These are phyloP conservation scores for Colostygia pectinataria DNA, from an alignment of 2,888 invertebrate genomes.

Conservation along the genomic window DNA sequence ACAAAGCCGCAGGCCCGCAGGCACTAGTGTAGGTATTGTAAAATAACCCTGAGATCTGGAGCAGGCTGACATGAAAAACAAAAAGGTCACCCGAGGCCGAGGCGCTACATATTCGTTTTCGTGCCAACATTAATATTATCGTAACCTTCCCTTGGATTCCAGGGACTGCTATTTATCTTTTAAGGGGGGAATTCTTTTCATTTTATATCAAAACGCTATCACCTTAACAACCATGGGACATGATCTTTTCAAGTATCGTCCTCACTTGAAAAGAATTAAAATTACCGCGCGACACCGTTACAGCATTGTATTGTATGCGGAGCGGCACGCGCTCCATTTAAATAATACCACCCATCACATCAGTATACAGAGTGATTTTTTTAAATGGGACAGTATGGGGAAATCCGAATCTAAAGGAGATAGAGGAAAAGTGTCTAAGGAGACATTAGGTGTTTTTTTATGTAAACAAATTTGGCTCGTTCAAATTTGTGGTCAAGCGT, in stretches of 20 bases:
- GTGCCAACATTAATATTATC: conserved; percentile 11
- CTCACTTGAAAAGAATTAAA: conserved; percentile 60
- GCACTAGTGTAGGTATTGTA: too few species aligned
- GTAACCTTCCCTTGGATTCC: conserved; percentile 20
- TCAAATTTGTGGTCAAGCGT: too few species aligned
- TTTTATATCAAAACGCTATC: conserved; percentile 1
- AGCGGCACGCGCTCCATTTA: conserved; percentile 66
- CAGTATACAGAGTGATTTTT: conserved; percentile 32
- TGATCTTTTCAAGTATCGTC: conserved; percentile 40
- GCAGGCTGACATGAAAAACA: background rate
- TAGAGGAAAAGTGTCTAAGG: too few species aligned
- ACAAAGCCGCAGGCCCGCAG: too few species aligned
- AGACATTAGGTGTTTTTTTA: too few species aligned
- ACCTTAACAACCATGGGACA: conserved; percentile 39
- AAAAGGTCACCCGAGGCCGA: conserved; percentile 13
- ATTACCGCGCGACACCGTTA: conserved; percentile 66
- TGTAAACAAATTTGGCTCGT: too few species aligned
- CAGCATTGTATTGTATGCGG: conserved; percentile 73
- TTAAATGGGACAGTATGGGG: too few species aligned
- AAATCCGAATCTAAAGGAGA: too few species aligned
- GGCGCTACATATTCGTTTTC: background rate
- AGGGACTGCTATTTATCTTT: conserved; percentile 41
- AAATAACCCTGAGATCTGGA: background rate
- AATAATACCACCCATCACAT: conserved; percentile 70
- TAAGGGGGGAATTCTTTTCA: conserved; percentile 23